phyloP scores from a whole-genome alignment of 2,113 vertebrate genomes.

The Thryonomys swinderianus region DNA sequence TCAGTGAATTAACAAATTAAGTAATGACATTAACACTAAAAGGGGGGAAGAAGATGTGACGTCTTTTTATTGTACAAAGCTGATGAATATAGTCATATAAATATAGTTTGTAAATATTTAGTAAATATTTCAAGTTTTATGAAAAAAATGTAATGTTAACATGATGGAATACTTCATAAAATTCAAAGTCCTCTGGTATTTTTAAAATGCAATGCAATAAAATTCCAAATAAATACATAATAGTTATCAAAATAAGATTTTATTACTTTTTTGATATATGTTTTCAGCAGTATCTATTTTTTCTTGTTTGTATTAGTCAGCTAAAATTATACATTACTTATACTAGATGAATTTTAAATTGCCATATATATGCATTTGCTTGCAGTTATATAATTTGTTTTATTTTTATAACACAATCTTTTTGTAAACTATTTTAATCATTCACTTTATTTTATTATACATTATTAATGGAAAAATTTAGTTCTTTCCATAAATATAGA shows the following conservation, averaged over 20 bases:
- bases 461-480: neutral
- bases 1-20: conserved; percentile 42
- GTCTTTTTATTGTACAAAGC: neutral
- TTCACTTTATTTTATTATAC: conserved; percentile 48
- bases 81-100: conserved; percentile 64
- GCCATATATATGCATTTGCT: conserved; percentile 68
- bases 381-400: conserved; percentile 72
- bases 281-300: conserved; percentile 70
- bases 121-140: conserved; percentile 74
- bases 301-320: conserved; percentile 71
- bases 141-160: conserved; percentile 65
- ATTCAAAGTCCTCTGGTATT: conserved; percentile 59
- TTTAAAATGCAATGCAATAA: conserved; percentile 71
- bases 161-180: conserved; percentile 72
- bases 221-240: conserved; percentile 74
- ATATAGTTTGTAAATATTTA: conserved; percentile 67
- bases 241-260: conserved; percentile 78
- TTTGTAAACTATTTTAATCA: conserved; percentile 14
- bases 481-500: neutral
- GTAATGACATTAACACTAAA: conserved; percentile 10
- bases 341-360: conserved; percentile 55
- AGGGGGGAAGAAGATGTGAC: conserved; percentile 44
- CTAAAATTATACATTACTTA: conserved; percentile 68
- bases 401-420: conserved; percentile 62
- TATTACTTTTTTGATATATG: conserved; percentile 77